These are phyloP conservation scores for Drosophila yakuba DNA, from an alignment of 1,140 invertebrate genomes.

Conservation along the genomic window DNA sequence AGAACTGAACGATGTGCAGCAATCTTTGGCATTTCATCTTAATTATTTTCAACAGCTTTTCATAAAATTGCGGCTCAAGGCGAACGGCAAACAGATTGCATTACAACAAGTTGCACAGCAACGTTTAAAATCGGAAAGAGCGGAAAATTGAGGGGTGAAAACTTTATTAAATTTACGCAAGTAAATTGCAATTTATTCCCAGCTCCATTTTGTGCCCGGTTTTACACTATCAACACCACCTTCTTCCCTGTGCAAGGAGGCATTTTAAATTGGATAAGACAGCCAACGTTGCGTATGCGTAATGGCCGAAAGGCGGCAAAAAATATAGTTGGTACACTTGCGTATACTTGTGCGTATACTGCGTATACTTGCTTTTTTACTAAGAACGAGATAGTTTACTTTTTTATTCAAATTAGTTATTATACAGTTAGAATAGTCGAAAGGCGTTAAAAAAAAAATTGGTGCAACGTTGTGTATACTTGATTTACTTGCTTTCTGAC, in stretches of 20 bases:
- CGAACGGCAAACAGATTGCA: conserved; percentile 68
- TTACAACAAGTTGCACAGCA: conserved; percentile 52
- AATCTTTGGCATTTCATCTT: conserved; percentile 63
- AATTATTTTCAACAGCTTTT: conserved; percentile 80
- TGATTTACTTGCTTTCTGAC: neutral
- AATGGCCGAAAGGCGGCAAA: conserved; percentile 38
- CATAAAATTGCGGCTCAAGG: conserved; percentile 53
- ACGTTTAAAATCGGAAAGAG: neutral
- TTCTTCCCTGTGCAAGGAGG: neutral
- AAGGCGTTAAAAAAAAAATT: conserved; percentile 6
- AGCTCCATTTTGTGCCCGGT: conserved; percentile 30
- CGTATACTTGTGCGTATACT: no score
- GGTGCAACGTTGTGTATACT: neutral
- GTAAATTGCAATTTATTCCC: conserved; percentile 77
- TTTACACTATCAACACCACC: neutral
- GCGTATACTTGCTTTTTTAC: conserved; percentile 15
- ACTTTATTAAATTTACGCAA: conserved; percentile 78
- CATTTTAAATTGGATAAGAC: conserved; percentile 42
- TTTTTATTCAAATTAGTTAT: neutral
- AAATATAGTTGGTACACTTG: conserved; percentile 1
- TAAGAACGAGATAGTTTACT: neutral
- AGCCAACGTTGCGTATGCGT: conserved; percentile 66
- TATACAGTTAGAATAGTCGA: conserved; percentile 40
- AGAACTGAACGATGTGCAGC: conserved; percentile 20
- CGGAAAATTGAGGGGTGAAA: conserved; percentile 29